Percentiles rank a stretch among this genome's conserved stretches.
These are phyloP conservation scores for Scytalopus superciliaris DNA, from an alignment of 2,113 vertebrate species.

Conservation along the genomic window DNA sequence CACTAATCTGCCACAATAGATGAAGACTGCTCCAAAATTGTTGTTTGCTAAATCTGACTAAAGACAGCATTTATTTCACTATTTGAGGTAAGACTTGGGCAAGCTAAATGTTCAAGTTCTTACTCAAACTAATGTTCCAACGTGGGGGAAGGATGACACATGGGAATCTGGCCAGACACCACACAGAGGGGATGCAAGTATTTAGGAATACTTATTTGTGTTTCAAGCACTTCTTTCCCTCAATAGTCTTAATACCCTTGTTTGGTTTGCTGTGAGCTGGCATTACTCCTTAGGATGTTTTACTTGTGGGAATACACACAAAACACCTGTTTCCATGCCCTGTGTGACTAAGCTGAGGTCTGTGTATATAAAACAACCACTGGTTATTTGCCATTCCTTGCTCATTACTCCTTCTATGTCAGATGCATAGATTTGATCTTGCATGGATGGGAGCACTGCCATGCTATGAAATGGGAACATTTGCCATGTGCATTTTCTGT, in stretches of 20 bases:
- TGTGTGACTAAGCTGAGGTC: not conserved
- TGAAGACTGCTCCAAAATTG: not conserved
- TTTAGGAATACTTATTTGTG: not conserved
- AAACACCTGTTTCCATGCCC: not conserved
- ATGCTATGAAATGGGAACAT: not conserved
- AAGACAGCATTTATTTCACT: not conserved
- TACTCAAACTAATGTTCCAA: not conserved
- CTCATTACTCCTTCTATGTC: not conserved
- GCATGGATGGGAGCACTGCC: not conserved
- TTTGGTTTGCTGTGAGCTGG: not conserved
- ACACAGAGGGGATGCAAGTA: not conserved
- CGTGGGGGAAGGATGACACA: not conserved
- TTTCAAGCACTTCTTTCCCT: not conserved
- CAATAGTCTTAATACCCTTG: not conserved
- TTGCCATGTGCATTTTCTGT: fast-evolving
- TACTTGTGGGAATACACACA: not conserved
- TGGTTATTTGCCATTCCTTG: not conserved
- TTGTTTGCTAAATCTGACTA: not conserved
- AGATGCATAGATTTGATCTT: not conserved
- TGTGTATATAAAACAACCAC: not conserved
- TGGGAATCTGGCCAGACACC: not conserved
- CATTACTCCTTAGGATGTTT: not conserved
- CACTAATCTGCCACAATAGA: fast-evolving
- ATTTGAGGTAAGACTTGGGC: not conserved
- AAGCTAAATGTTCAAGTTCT: not conserved